Evolutionary conservation across 2,888 invertebrate species (phyloP).

Genomic region (Tachystola acroxantha): DNA sequence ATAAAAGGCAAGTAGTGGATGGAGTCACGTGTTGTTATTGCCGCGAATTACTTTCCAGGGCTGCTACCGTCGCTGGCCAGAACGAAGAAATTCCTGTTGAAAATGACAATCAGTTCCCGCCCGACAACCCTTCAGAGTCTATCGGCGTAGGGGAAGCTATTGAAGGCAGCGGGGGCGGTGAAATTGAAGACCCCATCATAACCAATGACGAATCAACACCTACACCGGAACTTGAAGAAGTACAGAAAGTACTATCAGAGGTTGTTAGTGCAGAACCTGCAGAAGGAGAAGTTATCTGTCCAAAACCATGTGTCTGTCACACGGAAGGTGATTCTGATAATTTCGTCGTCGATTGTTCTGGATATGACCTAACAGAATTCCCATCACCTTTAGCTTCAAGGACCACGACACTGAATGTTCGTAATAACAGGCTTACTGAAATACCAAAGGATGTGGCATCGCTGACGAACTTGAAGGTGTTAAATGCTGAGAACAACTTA

Average conservation of each 20-base stretch:
- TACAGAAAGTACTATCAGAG: constrained; percentile 28
- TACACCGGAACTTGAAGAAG: constrained; percentile 39
- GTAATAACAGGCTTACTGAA: constrained; percentile 59
- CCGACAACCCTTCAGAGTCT: constrained; percentile 35
- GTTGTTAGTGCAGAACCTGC: constrained; percentile 18
- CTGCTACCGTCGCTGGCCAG: constrained; percentile 38
- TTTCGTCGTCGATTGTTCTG: constrained; percentile 67
- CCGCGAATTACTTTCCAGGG: constrained; percentile 27
- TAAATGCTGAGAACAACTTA: constrained; percentile 54
- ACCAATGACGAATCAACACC: constrained; percentile 24
- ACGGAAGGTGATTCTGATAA: constrained; percentile 45
- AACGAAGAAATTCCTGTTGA: constrained; percentile 56
- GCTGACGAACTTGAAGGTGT: constrained; percentile 49
- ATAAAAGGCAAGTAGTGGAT: constrained; percentile 48
- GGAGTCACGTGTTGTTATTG: constrained; percentile 44
- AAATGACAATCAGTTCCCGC: constrained; percentile 60
- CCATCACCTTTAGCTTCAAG: constrained; percentile 55
- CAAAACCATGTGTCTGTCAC: constrained; percentile 53
- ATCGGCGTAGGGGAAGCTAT: constrained; percentile 34
- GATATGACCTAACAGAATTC: constrained; percentile 63
- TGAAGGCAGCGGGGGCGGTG: constrained; percentile 51
- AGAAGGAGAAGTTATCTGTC: constrained; percentile 38
- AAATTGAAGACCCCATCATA: constrained; percentile 37
- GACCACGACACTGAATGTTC: constrained; percentile 54
- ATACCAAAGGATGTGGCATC: constrained; percentile 54